Evolutionary conservation across 2,797 vertebrate genomes (phyloP), one percentile per base, ranked within the genome.

Genomic region (Margarornis squamiger): DNA sequence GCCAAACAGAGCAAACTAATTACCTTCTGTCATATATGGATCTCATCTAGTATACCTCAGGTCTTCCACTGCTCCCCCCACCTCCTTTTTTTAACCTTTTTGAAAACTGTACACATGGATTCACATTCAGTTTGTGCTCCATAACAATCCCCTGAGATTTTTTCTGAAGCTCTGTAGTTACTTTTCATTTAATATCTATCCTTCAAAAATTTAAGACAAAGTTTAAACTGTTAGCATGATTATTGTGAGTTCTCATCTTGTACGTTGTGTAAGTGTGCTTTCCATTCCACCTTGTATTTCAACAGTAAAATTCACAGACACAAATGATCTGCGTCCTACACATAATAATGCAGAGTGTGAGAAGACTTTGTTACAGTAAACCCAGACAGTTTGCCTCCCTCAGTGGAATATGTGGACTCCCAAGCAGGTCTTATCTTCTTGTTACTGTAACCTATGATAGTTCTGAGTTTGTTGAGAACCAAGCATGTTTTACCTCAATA

Each of bases 1-100:
- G 67, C 54, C 82, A 89, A 87, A 73, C n/a, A 91, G 67, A 95
- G 71, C 75, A 95, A 79, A 85, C 79, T 48, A 81, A 88, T 77
- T 52, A 38, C 89, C 43, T 91, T 90, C 74, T 92, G 72, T 81
- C 71, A 38, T 10, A 32, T n/a, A 66, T 6, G 34, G 26, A 27
- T 58, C 45, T 95, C 1, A 0, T 15, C 32, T 1, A 76, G 43
- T 17, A 70, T 14, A 62, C 12, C 38, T 79, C 67, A 76, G 30
- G 41, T 66, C 38, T 72, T 51, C 13, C 30, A 49, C 4, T 62
- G 20, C 39, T 41, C 23, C 22, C 29, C 7, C 6, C 3, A 9
- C 2, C 24, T 7, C 14, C 20, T 6, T 18, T 45, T 48, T 58
- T 12, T 54, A 39, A 41, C 14, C 10, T 67, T 91, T 78, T 75